These are phyloP conservation scores for Trachurus trachurus DNA, from an alignment of 2,797 vertebrate genomes.

Conservation along the genomic window DNA sequence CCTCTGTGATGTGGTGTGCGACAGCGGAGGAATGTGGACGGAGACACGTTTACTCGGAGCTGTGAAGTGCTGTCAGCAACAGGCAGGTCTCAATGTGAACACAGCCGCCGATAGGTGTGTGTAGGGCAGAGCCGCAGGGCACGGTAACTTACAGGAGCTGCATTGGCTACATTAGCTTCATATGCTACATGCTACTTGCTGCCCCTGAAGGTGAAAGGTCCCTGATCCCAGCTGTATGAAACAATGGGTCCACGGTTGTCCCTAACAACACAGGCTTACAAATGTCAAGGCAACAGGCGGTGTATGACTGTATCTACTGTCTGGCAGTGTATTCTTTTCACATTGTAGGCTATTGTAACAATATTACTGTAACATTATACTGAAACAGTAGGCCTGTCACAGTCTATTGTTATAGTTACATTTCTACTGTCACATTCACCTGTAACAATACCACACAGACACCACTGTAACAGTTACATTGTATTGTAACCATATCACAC, in stretches of 20 bases:
- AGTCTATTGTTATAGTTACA: no score
- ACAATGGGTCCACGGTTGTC: no score
- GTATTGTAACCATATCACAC: no score
- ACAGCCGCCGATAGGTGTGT: slow-evolving; percentile 1
- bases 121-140: not conserved
- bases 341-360: no score
- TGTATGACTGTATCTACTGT: no score
- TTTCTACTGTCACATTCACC: no score
- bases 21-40: slow-evolving; percentile 22
- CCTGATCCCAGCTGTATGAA: not conserved
- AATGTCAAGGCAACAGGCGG: not conserved
- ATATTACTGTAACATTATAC: no score
- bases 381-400: no score
- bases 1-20: slow-evolving; percentile 29
- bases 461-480: no score
- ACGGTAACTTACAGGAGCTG: not conserved
- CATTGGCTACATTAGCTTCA: no score
- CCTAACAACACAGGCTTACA: not conserved
- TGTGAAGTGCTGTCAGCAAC: not conserved
- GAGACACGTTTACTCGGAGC: slow-evolving; percentile 17
- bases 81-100: not conserved
- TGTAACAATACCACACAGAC: no score
- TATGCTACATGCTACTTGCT: not conserved
- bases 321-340: no score
- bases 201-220: not conserved